Conservation (phyloP, 2,797 vertebrate species). For the Xenopus petersii region DNA sequence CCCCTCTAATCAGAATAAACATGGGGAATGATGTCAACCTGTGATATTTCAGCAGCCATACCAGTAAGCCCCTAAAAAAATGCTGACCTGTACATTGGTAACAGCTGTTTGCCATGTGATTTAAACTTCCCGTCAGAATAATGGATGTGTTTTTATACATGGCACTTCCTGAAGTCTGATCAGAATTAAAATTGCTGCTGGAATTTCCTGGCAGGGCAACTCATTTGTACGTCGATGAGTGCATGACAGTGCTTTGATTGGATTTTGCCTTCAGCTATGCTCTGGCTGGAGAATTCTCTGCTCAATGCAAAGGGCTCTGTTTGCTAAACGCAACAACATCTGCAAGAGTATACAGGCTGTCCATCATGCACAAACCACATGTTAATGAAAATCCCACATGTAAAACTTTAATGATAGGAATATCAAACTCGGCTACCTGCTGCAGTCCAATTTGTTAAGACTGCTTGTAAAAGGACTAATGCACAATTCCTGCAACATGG, state of each 20-base stretch:
- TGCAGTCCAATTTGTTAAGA: slow-evolving; percentile 75
- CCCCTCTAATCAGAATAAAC: slow-evolving; percentile 51
- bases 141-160: slow-evolving; percentile 97
- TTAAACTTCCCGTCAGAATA: slow-evolving; percentile 97
- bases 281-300: slow-evolving; percentile 66
- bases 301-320: slow-evolving; percentile 51
- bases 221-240: slow-evolving; percentile 79
- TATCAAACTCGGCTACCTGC: slow-evolving; percentile 78
- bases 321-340: slow-evolving; percentile 56
- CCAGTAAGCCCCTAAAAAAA: slow-evolving; percentile 65
- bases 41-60: slow-evolving; percentile 65
- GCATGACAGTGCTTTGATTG: slow-evolving; percentile 76
- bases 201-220: slow-evolving; percentile 87
- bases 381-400: slow-evolving; percentile 73
- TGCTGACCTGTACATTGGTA: slow-evolving; percentile 73
- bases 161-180: slow-evolving; percentile 90
- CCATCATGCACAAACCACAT: slow-evolving; percentile 69
- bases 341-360: slow-evolving; percentile 70
- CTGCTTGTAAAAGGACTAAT: slow-evolving; percentile 60
- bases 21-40: slow-evolving; percentile 64
- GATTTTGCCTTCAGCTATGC: slow-evolving; percentile 72
- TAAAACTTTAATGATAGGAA: slow-evolving; percentile 69
- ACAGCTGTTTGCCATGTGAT: slow-evolving; percentile 98
- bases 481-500: neutral
- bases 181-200: slow-evolving; percentile 88